Percentiles rank a stretch among this genome's conserved stretches.
phyloP scores from a whole-genome alignment of 1,140 invertebrate genomes.

The Sipha flava region DNA sequence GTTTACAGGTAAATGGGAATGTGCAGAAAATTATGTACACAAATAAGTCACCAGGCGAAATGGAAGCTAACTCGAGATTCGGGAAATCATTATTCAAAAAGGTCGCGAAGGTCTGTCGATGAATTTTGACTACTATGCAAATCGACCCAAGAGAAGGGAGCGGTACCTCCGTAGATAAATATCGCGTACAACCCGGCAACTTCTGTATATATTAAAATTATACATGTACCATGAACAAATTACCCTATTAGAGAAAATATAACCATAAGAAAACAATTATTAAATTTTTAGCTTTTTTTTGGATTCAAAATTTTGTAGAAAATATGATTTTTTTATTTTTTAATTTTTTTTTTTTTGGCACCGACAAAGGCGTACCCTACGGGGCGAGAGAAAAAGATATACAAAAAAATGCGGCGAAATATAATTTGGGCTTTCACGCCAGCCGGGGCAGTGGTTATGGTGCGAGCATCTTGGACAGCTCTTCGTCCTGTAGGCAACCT shows the following conservation, averaged over 20 bases:
- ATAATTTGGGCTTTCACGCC: slow-evolving; percentile 13
- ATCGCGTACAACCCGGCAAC: background rate
- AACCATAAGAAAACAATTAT: slow-evolving; percentile 7
- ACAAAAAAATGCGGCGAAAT: slow-evolving; percentile 15
- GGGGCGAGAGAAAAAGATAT: slow-evolving; percentile 17
- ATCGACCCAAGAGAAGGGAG: slow-evolving; percentile 3
- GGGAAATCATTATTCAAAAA: background rate
- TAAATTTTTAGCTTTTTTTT: background rate
- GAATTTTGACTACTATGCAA: slow-evolving; percentile 4
- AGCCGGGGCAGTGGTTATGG: slow-evolving; percentile 56
- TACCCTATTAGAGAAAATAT: background rate
- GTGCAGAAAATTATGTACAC: slow-evolving; percentile 32
- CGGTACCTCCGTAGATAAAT: background rate
- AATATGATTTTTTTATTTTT: background rate
- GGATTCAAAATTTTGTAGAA: background rate
- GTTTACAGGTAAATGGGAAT: slow-evolving; percentile 22
- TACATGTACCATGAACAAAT: background rate
- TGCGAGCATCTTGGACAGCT: slow-evolving; percentile 89
- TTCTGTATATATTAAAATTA: background rate
- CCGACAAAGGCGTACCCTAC: slow-evolving; percentile 7
- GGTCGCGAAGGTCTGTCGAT: background rate
- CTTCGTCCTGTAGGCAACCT: slow-evolving; percentile 95
- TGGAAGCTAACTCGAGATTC: background rate
- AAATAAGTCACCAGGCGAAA: background rate
- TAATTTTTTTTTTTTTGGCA: slow-evolving; percentile 12